Conservation (phyloP, 2,888 invertebrate genomes). For the Caradrina clavipalpis region DNA sequence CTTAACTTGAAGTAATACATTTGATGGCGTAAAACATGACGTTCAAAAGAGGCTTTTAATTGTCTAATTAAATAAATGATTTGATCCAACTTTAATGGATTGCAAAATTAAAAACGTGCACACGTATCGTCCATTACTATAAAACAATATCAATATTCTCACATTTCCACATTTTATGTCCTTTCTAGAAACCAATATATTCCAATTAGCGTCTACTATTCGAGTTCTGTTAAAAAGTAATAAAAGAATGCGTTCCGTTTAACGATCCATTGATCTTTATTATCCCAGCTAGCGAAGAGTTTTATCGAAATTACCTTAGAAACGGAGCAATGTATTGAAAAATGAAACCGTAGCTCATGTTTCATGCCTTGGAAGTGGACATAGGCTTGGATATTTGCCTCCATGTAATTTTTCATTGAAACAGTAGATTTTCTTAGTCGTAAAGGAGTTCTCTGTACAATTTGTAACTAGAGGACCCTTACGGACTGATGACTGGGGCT, state of each 20-base stretch:
- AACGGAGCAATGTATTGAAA: conserved; percentile 34
- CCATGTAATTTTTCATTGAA: conserved; percentile 41
- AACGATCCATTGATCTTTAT: conserved; percentile 31
- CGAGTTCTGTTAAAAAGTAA: conserved; percentile 17
- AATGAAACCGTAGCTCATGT: conserved; percentile 29
- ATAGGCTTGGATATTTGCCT: conserved; percentile 36
- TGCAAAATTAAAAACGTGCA: background rate
- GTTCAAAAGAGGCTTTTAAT: no score
- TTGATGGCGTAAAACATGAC: no score
- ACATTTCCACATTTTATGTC: no score
- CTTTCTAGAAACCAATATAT: conserved; percentile 11
- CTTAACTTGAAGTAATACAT: no score
- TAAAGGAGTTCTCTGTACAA: conserved; percentile 46
- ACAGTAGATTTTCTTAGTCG: conserved; percentile 34
- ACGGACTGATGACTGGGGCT: conserved; percentile 30
- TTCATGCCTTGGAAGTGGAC: conserved; percentile 29
- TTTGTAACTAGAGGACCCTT: conserved; percentile 40
- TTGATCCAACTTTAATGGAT: no score
- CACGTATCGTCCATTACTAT: background rate
- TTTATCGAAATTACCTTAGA: conserved; percentile 22
- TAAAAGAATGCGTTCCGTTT: conserved; percentile 29
- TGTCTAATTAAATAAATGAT: no score
- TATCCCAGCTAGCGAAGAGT: conserved; percentile 5
- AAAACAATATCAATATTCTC: background rate
- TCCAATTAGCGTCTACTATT: conserved; percentile 26